A percentile compares a stretch with the other conserved stretches of the same genome.
These are phyloP conservation scores for Lithobates pipiens DNA, from an alignment of 2,797 vertebrate genomes.

Conservation along the genomic window DNA sequence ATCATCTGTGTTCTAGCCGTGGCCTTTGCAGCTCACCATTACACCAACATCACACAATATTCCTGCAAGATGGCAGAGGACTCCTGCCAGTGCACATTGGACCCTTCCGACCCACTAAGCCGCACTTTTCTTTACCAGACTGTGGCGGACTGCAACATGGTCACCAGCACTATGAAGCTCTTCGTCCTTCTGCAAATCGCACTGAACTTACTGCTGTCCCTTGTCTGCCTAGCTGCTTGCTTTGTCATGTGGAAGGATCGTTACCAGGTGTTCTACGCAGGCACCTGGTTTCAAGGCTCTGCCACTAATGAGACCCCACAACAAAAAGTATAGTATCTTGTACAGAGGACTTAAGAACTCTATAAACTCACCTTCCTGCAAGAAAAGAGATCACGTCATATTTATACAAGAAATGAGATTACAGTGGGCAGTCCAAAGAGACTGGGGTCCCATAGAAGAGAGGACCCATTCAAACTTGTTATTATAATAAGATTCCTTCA, in stretches of 20 bases:
- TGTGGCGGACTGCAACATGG: slow-evolving; percentile 78
- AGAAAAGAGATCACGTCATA: not conserved
- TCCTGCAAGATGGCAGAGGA: slow-evolving; percentile 70
- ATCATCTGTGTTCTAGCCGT: slow-evolving; percentile 85
- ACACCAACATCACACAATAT: slow-evolving; percentile 78
- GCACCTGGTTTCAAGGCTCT: slow-evolving; percentile 75
- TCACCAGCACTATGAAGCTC: slow-evolving; percentile 81
- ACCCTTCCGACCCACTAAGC: slow-evolving; percentile 82
- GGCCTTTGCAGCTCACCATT: slow-evolving; percentile 87
- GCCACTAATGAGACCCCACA: slow-evolving; percentile 45
- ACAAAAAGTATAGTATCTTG: slow-evolving; percentile 68
- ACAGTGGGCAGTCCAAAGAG: not conserved
- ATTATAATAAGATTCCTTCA: not conserved
- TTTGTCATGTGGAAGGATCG: slow-evolving; percentile 97
- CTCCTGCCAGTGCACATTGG: slow-evolving; percentile 85
- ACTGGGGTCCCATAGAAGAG: too few species aligned
- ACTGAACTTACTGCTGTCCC: slow-evolving; percentile 84
- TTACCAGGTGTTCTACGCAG: slow-evolving; percentile 94
- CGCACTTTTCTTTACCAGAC: slow-evolving; percentile 84
- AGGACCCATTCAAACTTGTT: too few species aligned
- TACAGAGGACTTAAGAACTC: too few species aligned
- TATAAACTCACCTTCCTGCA: not conserved
- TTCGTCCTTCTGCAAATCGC: slow-evolving; percentile 88
- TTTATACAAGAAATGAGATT: not conserved
- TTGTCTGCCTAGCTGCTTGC: slow-evolving; percentile 84